phyloP scores from a whole-genome alignment of 2,797 vertebrate genomes.

The Characodon lateralis region DNA sequence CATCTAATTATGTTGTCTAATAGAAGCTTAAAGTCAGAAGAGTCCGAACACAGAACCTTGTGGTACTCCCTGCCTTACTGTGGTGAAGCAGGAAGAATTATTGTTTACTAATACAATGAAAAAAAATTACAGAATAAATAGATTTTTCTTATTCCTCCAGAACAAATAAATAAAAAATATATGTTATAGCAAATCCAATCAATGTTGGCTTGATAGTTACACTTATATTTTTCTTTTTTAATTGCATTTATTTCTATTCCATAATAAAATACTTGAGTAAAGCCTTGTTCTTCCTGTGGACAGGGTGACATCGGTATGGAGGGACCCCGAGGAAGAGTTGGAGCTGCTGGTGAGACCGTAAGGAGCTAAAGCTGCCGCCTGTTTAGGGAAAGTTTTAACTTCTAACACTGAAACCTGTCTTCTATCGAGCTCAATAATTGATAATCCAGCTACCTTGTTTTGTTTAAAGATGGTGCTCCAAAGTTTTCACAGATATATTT shows the following conservation, averaged over 20 bases:
- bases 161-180: too few species aligned
- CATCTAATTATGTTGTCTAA: neutral
- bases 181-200: too few species aligned
- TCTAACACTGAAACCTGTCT: neutral
- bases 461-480: neutral
- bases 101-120: too few species aligned
- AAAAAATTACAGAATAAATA: too few species aligned
- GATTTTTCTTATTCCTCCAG: too few species aligned
- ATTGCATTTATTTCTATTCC: neutral
- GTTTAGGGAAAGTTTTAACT: neutral
- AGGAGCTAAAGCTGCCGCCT: constrained; percentile 40
- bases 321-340: constrained; percentile 79
- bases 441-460: neutral
- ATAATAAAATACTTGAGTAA: neutral
- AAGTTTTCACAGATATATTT: neutral
- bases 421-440: neutral
- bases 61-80: neutral
- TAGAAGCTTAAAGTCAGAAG: neutral
- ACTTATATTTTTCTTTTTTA: too few species aligned
- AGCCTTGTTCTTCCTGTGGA: neutral
- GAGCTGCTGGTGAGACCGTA: constrained; percentile 73
- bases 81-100: neutral
- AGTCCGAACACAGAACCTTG: constrained; percentile 2
- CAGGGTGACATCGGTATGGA: constrained; percentile 79
- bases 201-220: too few species aligned